phyloP scores from a whole-genome alignment of 2,888 invertebrate species.

The Cremastinae sp. region DNA sequence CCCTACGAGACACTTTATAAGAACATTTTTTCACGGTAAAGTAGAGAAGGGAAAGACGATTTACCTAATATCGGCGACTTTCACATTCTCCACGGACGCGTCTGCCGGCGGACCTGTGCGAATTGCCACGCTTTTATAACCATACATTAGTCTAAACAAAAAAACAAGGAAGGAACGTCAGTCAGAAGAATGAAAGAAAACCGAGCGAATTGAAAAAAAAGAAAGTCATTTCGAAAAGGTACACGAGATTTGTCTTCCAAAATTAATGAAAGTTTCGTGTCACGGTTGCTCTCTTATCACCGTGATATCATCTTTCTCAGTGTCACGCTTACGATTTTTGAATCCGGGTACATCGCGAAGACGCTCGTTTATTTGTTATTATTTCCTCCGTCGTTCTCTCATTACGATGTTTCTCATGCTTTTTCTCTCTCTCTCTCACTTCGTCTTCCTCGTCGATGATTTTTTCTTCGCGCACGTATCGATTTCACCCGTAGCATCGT shows the following conservation, averaged over 20 bases:
- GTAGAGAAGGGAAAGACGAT: constrained; percentile 35
- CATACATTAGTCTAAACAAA: not conserved
- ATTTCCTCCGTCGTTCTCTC: too few relatives aligned
- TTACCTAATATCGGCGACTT: constrained; percentile 55
- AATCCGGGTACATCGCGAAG: not conserved
- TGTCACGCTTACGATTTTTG: not conserved
- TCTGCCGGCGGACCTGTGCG: constrained; percentile 17
- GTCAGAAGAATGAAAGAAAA: constrained; percentile 7
- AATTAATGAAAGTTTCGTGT: constrained; percentile 24
- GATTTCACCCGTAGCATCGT: constrained; percentile 58
- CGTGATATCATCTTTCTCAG: constrained; percentile 12
- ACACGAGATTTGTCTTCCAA: constrained; percentile 1
- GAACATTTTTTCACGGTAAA: too few relatives aligned
- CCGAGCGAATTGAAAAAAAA: too few relatives aligned
- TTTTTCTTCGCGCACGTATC: constrained; percentile 26
- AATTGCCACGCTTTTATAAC: constrained; percentile 22
- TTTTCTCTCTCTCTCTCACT: constrained; percentile 5
- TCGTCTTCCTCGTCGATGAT: constrained; percentile 4
- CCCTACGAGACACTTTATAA: too few relatives aligned
- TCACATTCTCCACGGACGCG: constrained; percentile 48
- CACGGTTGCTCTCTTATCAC: not conserved
- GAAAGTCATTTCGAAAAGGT: constrained; percentile 5
- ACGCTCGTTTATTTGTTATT: too few relatives aligned
- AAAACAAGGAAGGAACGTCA: constrained; percentile 1
- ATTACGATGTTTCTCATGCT: too few relatives aligned